A percentile compares a stretch with the other conserved stretches of the same genome.
phyloP scores from a whole-genome alignment of 2,888 invertebrate genomes.

The Cerceris rybyensis region DNA sequence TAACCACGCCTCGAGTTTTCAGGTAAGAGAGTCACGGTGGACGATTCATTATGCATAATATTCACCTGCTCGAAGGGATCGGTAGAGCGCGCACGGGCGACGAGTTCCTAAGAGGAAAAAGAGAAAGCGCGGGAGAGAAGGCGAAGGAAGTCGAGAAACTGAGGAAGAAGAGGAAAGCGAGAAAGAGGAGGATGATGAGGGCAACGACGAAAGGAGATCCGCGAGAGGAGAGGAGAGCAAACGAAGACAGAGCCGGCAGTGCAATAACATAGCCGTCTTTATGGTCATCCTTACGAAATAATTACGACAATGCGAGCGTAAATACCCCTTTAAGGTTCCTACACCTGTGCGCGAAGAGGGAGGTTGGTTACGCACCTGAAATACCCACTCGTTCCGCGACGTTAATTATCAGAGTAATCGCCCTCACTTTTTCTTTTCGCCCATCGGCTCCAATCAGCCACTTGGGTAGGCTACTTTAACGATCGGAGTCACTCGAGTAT shows the following conservation, averaged over 20 bases:
- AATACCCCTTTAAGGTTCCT: slow-evolving; percentile 68
- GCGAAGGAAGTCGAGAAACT: slow-evolving; percentile 13
- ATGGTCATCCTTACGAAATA: slow-evolving; percentile 66
- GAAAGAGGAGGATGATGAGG: slow-evolving; percentile 1
- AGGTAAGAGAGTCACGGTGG: slow-evolving; percentile 51
- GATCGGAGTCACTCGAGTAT: slow-evolving; percentile 29
- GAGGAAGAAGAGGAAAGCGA: slow-evolving; percentile 29
- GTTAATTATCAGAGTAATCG: slow-evolving; percentile 66
- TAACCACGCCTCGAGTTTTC: slow-evolving; percentile 60
- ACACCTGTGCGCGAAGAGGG: slow-evolving; percentile 46
- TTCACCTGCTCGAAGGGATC: slow-evolving; percentile 63
- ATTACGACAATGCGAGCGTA: slow-evolving; percentile 70
- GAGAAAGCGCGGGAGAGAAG: slow-evolving; percentile 32
- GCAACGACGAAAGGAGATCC: background rate
- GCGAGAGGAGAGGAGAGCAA: slow-evolving; percentile 6
- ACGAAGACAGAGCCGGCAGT: slow-evolving; percentile 35
- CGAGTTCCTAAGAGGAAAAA: slow-evolving; percentile 47
- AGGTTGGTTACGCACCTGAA: slow-evolving; percentile 21
- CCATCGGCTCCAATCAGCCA: slow-evolving; percentile 34
- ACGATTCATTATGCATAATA: slow-evolving; percentile 72
- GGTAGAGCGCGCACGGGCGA: slow-evolving; percentile 48
- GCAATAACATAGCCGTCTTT: slow-evolving; percentile 68
- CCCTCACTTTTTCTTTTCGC: slow-evolving; percentile 20
- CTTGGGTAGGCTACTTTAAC: slow-evolving; percentile 31
- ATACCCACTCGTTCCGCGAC: slow-evolving; percentile 51